phyloP scores from a whole-genome alignment of 1,140 invertebrate species.

The Drosophila pachea region DNA sequence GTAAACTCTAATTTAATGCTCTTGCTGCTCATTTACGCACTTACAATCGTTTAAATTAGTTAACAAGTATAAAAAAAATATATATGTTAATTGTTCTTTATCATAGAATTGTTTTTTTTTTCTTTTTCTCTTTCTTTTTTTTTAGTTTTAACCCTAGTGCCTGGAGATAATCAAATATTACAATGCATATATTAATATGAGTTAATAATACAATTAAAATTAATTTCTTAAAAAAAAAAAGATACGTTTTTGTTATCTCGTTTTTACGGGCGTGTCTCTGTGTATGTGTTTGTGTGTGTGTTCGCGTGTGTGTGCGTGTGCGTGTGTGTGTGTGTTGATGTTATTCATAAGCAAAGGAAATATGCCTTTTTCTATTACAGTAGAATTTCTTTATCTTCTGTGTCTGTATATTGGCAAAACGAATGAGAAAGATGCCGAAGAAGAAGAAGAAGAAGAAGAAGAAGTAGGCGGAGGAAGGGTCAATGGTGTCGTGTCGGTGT shows the following conservation, averaged over 20 bases:
- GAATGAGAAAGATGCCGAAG: too few relatives aligned
- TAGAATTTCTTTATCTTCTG: too few relatives aligned
- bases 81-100: conserved; percentile 40
- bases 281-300: conserved; percentile 17
- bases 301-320: conserved; percentile 5
- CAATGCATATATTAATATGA: conserved; percentile 23
- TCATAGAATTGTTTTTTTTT: conserved; percentile 4
- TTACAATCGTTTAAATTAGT: conserved; percentile 59
- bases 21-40: conserved; percentile 27
- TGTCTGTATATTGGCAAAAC: background rate
- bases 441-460: too few relatives aligned
- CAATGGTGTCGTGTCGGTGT: background rate
- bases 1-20: conserved; percentile 31
- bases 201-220: conserved; percentile 25
- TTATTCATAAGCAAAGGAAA: conserved; percentile 47
- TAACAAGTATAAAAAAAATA: conserved; percentile 56
- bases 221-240: conserved; percentile 38
- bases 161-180: conserved; percentile 47
- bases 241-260: conserved; percentile 16
- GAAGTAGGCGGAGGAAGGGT: too few relatives aligned
- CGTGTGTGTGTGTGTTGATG: conserved; percentile 14
- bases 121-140: too few relatives aligned
- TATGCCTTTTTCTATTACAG: conserved; percentile 41
- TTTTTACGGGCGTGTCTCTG: conserved; percentile 2
- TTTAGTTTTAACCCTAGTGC: conserved; percentile 20